Evolutionary conservation across 2,113 vertebrate species (phyloP).

Genomic region (Anolis sagrei): DNA sequence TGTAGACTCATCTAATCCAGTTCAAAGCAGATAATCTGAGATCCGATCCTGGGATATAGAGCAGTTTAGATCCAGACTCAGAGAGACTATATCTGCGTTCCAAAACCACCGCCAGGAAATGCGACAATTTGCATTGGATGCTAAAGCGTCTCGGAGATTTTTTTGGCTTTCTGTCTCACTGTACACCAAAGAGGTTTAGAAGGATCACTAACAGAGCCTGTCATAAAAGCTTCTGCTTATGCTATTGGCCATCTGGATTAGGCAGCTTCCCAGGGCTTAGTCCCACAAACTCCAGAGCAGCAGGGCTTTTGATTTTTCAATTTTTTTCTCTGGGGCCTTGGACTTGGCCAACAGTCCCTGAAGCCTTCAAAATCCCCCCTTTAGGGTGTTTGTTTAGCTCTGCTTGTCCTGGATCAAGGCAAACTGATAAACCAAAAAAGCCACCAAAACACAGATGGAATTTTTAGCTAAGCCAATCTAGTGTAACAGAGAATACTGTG

Average conservation of each 20-base stretch:
- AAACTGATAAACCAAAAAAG: not conserved
- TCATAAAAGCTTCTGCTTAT: not conserved
- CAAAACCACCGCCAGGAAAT: not conserved
- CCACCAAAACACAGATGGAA: not conserved
- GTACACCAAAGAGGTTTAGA: not conserved
- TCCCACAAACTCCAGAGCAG: not conserved
- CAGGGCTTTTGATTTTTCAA: no score
- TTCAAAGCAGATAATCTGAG: no score
- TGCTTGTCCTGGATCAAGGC: not conserved
- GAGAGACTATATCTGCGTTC: not conserved
- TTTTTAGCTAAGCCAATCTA: not conserved
- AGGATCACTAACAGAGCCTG: not conserved
- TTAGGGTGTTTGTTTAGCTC: not conserved
- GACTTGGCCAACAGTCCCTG: not conserved
- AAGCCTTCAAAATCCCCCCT: not conserved
- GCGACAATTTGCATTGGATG: not conserved
- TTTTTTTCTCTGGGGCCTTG: not conserved
- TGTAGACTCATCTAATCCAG: no score
- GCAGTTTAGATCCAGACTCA: no score
- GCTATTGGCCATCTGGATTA: constrained; percentile 1
- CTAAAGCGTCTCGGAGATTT: not conserved
- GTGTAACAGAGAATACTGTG: not conserved
- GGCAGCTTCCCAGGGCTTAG: not conserved
- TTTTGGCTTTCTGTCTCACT: not conserved
- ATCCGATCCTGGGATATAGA: no score